phyloP scores from a whole-genome alignment of 2,888 invertebrate genomes.

The Cryptocheilus praepositus region DNA sequence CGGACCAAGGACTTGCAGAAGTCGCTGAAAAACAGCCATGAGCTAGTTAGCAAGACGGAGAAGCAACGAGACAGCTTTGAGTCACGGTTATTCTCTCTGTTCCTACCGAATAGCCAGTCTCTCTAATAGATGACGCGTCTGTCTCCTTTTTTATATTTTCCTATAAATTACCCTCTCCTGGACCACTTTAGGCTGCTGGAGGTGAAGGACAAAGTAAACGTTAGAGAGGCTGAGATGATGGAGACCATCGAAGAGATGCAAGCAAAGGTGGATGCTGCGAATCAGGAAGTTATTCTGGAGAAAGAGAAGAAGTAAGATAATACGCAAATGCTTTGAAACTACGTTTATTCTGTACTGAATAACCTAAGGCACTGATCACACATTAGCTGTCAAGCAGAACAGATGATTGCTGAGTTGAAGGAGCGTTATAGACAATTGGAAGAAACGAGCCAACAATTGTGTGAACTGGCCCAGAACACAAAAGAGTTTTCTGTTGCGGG shows the following conservation, averaged over 20 bases:
- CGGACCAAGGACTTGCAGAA: constrained; percentile 58
- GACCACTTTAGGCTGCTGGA: constrained; percentile 53
- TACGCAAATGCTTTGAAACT: neutral
- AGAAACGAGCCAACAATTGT: constrained; percentile 52
- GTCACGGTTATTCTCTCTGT: constrained; percentile 51
- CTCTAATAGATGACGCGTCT: constrained; percentile 1
- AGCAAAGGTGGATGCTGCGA: constrained; percentile 39
- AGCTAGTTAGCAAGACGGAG: constrained; percentile 56
- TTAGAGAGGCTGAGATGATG: constrained; percentile 53
- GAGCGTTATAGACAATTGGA: constrained; percentile 50
- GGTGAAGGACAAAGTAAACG: constrained; percentile 55
- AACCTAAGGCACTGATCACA: no score
- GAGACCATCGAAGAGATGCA: constrained; percentile 43
- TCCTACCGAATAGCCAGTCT: constrained; percentile 12
- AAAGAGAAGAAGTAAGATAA: constrained; percentile 48
- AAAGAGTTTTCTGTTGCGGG: constrained; percentile 35
- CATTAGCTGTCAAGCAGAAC: constrained; percentile 46
- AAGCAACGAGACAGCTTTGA: constrained; percentile 64
- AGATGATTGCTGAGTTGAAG: constrained; percentile 36
- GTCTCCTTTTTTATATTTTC: constrained; percentile 14
- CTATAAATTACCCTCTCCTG: constrained; percentile 20
- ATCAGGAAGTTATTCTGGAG: constrained; percentile 39
- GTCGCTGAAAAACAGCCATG: constrained; percentile 57
- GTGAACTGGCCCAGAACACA: constrained; percentile 47
- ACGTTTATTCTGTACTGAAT: neutral